Evolutionary conservation across 1,140 invertebrate genomes (phyloP), one percentile per base, ranked within the genome.

Genomic region (Drosophila sturtevanti): DNA sequence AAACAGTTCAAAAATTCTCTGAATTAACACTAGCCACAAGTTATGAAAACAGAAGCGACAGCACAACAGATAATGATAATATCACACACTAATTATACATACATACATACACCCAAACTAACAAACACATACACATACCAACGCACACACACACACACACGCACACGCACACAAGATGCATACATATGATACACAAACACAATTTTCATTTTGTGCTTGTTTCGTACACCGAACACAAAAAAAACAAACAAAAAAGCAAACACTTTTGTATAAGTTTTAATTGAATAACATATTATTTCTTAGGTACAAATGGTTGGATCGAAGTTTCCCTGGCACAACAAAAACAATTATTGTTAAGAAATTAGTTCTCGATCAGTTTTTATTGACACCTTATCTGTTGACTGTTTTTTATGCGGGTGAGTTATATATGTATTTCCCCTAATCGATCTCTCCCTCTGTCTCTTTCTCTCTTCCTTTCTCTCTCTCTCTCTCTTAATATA

Each of bases 231-330:
- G 12, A 16, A 16, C n/a, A 56, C 21, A 7, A 27, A 12, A 27
- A 1, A 54, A 16, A 37, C 12, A 38, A 61, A 7, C 22, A 21
- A 14, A 16, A 14, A 7, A 14, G 2, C 14, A 16, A 9, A 7
- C 5, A 35, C 18, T n/a, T 31, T 58, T 67, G 7, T 61, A 56
- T 51, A 12, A 58, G 22, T 60, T 22, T 37, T 9, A 9, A 16
- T 11, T 38, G 10, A 18, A 52, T 21, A 2, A 56, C 16, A 31
- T 12, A 2, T 0, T 2, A 5, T 48, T 48, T 69, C 62, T 3
- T 78, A 97, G 96, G 96, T 97, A 97, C 87, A 95, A 94, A 92
- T 96, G 94, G 93, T 81, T 97, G 60, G 96, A 97, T 89, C 92
- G 92, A 41, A 93, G 93, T 60, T 95, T 95, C 79, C 93, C 93